Base-by-base conservation (phyloP, 2,113 vertebrate genomes). In the Pachypanchax playfairii region DNA sequence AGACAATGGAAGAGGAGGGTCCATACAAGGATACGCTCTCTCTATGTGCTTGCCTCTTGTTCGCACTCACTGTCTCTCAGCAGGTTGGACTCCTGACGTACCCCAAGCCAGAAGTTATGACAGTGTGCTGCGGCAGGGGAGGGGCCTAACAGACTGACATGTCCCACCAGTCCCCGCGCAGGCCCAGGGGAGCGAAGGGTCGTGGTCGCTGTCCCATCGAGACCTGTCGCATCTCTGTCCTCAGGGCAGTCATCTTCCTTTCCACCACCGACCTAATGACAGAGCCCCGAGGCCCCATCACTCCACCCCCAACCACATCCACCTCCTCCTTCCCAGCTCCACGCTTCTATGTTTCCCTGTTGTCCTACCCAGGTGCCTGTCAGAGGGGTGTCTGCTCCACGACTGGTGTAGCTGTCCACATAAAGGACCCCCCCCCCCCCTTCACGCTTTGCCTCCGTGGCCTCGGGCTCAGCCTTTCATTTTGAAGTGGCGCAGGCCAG, bases 281-380 rank as follows among this genome's bases (percentile, higher is more conserved):
- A 61, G 85, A 47, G 90, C 93, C 94, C 91, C n/a, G 28, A 73
- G 92, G 93, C 89, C 56, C 74, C 73, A 53, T 88, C 85, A 85
- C 76, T 70, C 44, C 51, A 29, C 82, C 80, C 73, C 63, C n/a
- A n/a, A n/a, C n/a, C n/a, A n/a, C n/a, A n/a, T n/a, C n/a, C n/a
- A n/a, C n/a, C n/a, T n/a, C 49, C 22, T 43, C 36, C 28, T 26
- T 24, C 48, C 62, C 68, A 54, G 28, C 77, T 73, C 66, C 59
- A 53, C 53, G n/a, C 81, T 70, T 28, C 77, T 79, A 75, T 73
- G 38, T 65, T 31, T 66, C 38, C 73, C 84, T 42, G 77, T 85
- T 88, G 87, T 86, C 87, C 86, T 92, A 90, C 92, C 92, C 94
- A 95, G 94, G 94, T 96, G 94, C 82, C 91, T 86, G 69, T 36